Evolutionary conservation across 2,113 vertebrate genomes (phyloP), one percentile per base, ranked within the genome.

Genomic region (Orthonyx spaldingii): DNA sequence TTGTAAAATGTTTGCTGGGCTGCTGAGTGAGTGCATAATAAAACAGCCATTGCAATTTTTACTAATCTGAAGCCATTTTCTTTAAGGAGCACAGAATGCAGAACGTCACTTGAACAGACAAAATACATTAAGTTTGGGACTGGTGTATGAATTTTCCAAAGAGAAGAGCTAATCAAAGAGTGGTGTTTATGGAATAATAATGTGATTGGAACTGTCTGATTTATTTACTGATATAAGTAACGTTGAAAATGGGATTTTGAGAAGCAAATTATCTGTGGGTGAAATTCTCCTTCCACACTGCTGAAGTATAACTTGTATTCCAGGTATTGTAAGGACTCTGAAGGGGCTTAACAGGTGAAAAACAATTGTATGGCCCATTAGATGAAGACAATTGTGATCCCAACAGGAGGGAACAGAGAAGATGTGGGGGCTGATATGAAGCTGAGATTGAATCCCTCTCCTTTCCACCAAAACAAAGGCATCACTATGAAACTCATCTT

Each of bases 81-180:
- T 79, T 84, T 65, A 52, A 92, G 89, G 88, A 84, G 49, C 42
- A 63, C 23, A 33, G 55, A 70, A 79, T 78, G 41, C 55, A 77
- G 47, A 88, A 91, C 2, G 6, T 35, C 44, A 26, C 57, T 89
- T 74, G 74, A 84, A 61, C n/a, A 74, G 65, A 47, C 49, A 84
- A 92, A 88, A 33, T 80, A 33, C 75, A 65, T 90, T 93, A 68
- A 80, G 60, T 90, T 82, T 91, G 75, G 70, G 68, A 82, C 30
- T 41, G 35, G 28, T 79, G 30, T n/a, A 76, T 55, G 71, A 93
- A 86, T 93, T 89, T 94, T 87, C 75, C 47, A 66, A 89, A 88
- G 24, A 89, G 86, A 97, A 95, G 76, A 94, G 91, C 84, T 96
- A 85, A 97, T 97, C 92, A 96, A 80, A 91, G 76, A 82, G 42